Conservation (phyloP, 2,888 invertebrate genomes). For the Strigamia maritima region DNA sequence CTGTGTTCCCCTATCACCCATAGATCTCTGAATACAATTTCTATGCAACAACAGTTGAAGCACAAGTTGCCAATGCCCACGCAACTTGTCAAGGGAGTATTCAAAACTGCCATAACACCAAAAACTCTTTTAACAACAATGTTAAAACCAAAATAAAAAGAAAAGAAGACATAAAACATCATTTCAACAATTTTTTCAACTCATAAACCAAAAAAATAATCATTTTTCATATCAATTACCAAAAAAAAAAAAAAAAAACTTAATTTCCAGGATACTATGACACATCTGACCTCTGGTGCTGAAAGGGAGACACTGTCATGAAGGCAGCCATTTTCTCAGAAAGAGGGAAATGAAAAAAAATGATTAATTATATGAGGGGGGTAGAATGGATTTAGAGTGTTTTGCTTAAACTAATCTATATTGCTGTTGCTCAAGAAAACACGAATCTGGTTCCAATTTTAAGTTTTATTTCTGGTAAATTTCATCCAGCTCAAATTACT, state of each 20-base stretch:
- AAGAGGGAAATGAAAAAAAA: background rate
- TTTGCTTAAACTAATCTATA: background rate
- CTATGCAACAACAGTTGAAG: background rate
- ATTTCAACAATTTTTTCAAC: no score
- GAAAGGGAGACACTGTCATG: constrained; percentile 1
- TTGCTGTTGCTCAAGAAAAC: background rate
- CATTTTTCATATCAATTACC: no score
- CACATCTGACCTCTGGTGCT: background rate
- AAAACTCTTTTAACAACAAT: no score
- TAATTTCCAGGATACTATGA: background rate
- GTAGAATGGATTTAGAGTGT: background rate
- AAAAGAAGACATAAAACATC: background rate
- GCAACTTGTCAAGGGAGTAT: background rate
- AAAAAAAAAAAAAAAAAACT: background rate
- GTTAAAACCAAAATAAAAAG: background rate
- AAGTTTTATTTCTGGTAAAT: no score
- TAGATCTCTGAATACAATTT: background rate
- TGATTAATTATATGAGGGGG: background rate
- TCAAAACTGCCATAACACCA: background rate
- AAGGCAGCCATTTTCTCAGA: background rate
- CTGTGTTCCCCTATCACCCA: background rate
- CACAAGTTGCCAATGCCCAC: background rate
- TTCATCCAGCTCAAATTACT: no score
- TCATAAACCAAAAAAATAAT: no score
- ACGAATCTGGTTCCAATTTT: no score